Conservation (phyloP, 2,113 vertebrate genomes). For the Oceanites oceanicus region DNA sequence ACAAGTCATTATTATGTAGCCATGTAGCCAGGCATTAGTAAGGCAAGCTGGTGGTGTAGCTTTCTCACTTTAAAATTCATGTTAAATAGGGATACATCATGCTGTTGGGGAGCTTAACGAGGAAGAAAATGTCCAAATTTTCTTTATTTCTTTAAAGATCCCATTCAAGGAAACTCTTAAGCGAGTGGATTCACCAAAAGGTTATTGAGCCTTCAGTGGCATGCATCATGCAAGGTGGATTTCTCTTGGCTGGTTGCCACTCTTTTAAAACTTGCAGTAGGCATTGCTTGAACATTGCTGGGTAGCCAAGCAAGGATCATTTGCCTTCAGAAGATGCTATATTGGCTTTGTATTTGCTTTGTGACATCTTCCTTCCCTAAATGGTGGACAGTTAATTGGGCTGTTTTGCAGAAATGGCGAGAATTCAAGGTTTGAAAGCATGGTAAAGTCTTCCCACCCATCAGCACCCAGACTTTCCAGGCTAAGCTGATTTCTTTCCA, state of each 20-base stretch:
- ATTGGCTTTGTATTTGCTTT: neutral
- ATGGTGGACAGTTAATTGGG: neutral
- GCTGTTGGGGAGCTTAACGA: neutral
- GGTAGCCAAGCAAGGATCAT: constrained; percentile 26
- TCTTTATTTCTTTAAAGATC: constrained; percentile 64
- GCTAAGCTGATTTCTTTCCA: neutral
- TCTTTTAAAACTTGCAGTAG: constrained; percentile 33
- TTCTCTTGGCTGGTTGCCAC: constrained; percentile 43
- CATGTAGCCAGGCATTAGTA: neutral
- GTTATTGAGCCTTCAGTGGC: constrained; percentile 35
- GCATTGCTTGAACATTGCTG: constrained; percentile 45
- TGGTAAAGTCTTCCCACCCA: neutral
- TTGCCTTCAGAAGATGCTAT: constrained; percentile 21
- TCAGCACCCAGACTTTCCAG: neutral
- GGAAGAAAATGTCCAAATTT: constrained; percentile 44
- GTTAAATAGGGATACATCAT: neutral
- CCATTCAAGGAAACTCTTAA: constrained; percentile 40
- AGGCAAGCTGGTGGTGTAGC: neutral
- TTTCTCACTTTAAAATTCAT: neutral
- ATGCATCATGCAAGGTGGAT: constrained; percentile 5
- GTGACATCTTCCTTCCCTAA: neutral
- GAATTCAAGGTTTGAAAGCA: neutral
- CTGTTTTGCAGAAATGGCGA: neutral
- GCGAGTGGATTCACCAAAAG: constrained; percentile 56
- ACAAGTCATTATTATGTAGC: neutral